Conservation (phyloP, 2,888 invertebrate species). For the Eupithecia abbreviata region DNA sequence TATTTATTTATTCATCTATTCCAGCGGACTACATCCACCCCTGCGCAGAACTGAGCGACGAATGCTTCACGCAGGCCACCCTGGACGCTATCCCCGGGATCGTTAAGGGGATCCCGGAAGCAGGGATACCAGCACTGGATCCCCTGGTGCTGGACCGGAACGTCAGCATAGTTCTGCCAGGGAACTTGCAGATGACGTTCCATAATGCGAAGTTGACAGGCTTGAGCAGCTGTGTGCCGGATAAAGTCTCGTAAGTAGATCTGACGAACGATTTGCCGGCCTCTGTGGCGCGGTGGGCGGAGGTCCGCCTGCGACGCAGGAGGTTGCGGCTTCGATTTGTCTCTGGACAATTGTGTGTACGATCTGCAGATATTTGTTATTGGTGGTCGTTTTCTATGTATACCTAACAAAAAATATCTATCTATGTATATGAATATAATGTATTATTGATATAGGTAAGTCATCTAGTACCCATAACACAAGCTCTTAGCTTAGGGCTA, state of each 20-base stretch:
- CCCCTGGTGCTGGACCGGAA: constrained; percentile 71
- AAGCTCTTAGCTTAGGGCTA: no score
- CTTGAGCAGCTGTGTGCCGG: constrained; percentile 70
- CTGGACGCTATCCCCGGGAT: constrained; percentile 75
- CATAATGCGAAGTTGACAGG: constrained; percentile 74
- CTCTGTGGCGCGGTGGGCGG: no score
- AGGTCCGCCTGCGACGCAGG: no score
- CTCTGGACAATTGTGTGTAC: no score
- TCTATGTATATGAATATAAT: no score
- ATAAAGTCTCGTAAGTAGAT: constrained; percentile 78
- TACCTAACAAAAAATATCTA: no score
- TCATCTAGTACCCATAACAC: no score
- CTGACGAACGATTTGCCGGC: background rate
- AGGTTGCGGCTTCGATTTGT: no score
- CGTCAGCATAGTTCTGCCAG: constrained; percentile 74
- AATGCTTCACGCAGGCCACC: constrained; percentile 78
- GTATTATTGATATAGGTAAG: no score
- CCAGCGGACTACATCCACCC: constrained; percentile 79
- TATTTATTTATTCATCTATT: background rate
- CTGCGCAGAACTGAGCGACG: constrained; percentile 70
- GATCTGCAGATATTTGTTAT: no score
- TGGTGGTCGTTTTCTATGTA: no score
- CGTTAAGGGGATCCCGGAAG: constrained; percentile 75
- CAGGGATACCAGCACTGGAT: constrained; percentile 71
- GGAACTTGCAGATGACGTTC: constrained; percentile 77